Conservation (phyloP, 1,140 invertebrate genomes). For the Trichogramma pretiosum region DNA sequence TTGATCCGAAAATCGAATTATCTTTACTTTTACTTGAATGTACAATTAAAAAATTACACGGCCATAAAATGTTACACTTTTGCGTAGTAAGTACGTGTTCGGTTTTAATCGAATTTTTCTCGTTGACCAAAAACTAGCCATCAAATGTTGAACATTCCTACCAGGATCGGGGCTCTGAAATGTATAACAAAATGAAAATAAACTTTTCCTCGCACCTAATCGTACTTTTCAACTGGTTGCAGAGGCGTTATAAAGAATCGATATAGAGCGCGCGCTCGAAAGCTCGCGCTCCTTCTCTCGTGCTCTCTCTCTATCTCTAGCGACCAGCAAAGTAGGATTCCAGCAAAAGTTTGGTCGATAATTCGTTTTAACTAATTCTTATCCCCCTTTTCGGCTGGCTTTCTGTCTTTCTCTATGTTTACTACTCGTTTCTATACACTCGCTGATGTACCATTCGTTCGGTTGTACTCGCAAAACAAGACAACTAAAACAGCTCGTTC, state of each 20-base stretch:
- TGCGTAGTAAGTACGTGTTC: too few species aligned
- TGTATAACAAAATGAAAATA: conserved; percentile 11
- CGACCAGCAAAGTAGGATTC: conserved; percentile 23
- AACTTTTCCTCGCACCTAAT: conserved; percentile 8
- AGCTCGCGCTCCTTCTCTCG: too few species aligned
- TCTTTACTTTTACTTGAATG: too few species aligned
- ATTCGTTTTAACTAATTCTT: conserved; percentile 32
- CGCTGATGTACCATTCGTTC: neutral
- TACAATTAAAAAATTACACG: too few species aligned
- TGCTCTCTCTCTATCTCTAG: conserved; percentile 17
- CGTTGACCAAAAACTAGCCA: too few species aligned
- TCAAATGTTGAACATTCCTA: too few species aligned
- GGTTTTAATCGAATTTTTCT: too few species aligned
- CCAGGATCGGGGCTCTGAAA: too few species aligned
- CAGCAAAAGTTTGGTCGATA: conserved; percentile 35
- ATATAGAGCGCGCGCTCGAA: too few species aligned
- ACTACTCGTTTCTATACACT: conserved; percentile 12
- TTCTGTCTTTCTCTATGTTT: conserved; percentile 8
- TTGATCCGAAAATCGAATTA: too few species aligned
- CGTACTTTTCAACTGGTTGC: conserved; percentile 15
- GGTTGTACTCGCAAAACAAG: neutral
- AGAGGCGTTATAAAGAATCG: too few species aligned
- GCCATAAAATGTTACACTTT: too few species aligned
- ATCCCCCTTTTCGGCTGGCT: conserved; percentile 5
- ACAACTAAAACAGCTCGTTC: neutral